phyloP scores from a whole-genome alignment of 2,797 vertebrate species.

The Pachyuromys duprasi region DNA sequence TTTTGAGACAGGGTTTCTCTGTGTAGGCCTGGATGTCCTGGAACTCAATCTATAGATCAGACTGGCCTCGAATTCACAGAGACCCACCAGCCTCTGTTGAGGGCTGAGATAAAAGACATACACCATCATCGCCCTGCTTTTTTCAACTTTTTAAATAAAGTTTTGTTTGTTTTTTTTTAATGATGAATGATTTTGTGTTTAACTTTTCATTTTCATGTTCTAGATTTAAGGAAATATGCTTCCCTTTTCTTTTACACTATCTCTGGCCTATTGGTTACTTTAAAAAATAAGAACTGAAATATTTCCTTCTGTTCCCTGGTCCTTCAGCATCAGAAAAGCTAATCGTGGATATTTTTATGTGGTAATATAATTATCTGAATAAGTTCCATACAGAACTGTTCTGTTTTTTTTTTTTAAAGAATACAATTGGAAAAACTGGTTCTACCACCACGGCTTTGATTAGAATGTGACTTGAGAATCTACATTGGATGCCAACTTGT shows the following conservation, averaged over 20 bases:
- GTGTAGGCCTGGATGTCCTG: not conserved
- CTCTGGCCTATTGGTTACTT: not conserved
- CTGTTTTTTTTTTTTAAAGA: not conserved
- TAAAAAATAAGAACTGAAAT: not conserved
- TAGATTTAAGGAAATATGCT: not conserved
- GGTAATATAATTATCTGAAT: not conserved
- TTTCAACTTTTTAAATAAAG: not conserved
- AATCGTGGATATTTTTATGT: not conserved
- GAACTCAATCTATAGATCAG: not conserved
- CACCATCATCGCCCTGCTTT: not conserved
- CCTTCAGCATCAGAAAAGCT: not conserved
- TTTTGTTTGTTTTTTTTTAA: not conserved
- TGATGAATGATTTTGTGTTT: not conserved
- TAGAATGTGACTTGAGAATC: not conserved
- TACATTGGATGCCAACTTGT: too few species aligned
- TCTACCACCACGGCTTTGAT: not conserved
- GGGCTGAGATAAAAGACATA: not conserved
- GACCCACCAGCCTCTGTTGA: not conserved
- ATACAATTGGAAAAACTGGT: not conserved
- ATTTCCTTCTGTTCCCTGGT: not conserved
- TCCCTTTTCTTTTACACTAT: not conserved
- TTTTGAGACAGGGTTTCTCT: not conserved
- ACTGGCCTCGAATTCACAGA: not conserved
- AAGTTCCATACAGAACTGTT: not conserved
- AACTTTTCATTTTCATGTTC: not conserved